Evolutionary conservation across 2,797 vertebrate species (phyloP), one percentile per base, ranked within the genome.

Genomic region (Atherinosoma microstoma): DNA sequence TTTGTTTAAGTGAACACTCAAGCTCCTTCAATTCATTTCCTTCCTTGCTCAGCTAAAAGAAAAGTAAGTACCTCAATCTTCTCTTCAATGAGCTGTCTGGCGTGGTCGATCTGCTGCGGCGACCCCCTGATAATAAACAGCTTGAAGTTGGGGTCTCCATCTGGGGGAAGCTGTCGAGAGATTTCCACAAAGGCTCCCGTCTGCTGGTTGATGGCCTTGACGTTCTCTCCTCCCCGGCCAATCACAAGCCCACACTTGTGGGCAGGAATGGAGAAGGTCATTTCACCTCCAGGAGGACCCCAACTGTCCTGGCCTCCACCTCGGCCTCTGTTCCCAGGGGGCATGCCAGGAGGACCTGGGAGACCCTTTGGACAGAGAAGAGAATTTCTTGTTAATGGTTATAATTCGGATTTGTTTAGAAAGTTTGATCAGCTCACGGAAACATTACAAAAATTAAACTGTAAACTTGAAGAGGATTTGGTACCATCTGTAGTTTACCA

Each of bases 181-280:
- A 97, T 96, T 89, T 97, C 97, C 65, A 97, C 96, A 0, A 97
- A 97, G 0, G 97, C 97, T 0, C 97, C 96, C 0, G 96, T 97
- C 89, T 97, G 96, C 91, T 97, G 97, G 91, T 97, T 97, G 84
- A 97, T 97, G 73, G 96, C 94, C 91, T 96, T 97, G 63, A 97
- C 96, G 0, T 96, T 97, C 87, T 97, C 96, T 0, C 96, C 96
- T 2, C 96, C 96, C 84, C 96, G 84, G 62, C 96, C 96, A 9
- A 97, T 97, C 73, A 97, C 96, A 1, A 97, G 91, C 18, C 96
- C 96, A 10, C 96, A 97, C 78, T 97, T 97, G 87, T 97, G 96
- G 29, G 96, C 95, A 5, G 96, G 96, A 81, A 97, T 96, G 15
- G 96, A 96, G 86, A 97, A 97, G 60, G 96, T 96, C 93, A 97